A percentile compares a stretch with the other conserved stretches of the same genome.
Evolutionary conservation across 2,888 invertebrate genomes (phyloP).

Genomic region (Gibbula magus): DNA sequence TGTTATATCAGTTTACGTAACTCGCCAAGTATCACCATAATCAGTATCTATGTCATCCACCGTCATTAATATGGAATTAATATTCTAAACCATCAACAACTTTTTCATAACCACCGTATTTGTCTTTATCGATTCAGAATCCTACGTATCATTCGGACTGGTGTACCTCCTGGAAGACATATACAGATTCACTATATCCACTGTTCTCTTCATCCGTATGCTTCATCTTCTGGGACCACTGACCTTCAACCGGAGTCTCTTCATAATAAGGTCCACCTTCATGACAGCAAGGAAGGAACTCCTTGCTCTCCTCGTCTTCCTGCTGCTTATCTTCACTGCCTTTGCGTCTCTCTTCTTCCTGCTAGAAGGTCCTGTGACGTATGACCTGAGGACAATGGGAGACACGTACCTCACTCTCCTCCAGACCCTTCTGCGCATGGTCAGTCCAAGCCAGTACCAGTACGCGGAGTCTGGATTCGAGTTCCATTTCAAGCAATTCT

Average conservation of each 20-base stretch:
- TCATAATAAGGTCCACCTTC: constrained; percentile 33
- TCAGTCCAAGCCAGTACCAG: not conserved
- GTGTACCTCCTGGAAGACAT: constrained; percentile 31
- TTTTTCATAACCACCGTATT: too few relatives aligned
- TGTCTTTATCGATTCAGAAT: too few relatives aligned
- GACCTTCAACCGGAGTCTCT: constrained; percentile 40
- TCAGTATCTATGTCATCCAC: too few relatives aligned
- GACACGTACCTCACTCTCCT: not conserved
- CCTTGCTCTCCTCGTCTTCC: constrained; percentile 24
- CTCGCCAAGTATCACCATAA: too few relatives aligned
- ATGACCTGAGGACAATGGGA: not conserved
- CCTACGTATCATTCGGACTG: constrained; percentile 40
- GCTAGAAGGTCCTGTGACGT: constrained; percentile 14
- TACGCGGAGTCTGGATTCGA: not conserved
- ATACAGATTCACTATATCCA: constrained; percentile 30
- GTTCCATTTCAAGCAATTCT: constrained; percentile 9
- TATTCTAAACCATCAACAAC: too few relatives aligned
- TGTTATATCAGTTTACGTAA: too few relatives aligned
- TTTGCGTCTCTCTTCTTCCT: constrained; percentile 36
- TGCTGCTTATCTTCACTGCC: constrained; percentile 27
- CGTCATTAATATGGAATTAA: too few relatives aligned
- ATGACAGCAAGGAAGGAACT: constrained; percentile 21
- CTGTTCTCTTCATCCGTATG: constrained; percentile 31
- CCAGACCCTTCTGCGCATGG: not conserved
- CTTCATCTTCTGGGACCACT: constrained; percentile 38